Conservation (phyloP, 2,113 vertebrate genomes). For the Dromiciops gliroides region DNA sequence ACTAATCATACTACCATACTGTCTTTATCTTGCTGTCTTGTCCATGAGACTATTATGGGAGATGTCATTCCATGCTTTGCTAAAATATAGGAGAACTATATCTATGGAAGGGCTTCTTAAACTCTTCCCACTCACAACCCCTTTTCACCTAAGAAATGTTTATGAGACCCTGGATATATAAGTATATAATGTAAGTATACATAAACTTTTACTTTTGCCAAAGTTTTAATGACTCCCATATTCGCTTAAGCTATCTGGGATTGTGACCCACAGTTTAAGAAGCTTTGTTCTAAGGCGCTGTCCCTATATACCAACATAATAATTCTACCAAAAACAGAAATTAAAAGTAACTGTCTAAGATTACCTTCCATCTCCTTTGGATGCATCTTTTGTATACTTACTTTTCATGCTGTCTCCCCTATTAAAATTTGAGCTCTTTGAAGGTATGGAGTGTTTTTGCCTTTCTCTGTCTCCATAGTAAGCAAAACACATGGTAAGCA, state of each 20-base stretch:
- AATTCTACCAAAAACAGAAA: not conserved
- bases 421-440: not conserved
- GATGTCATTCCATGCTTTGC: not conserved
- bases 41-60: not conserved
- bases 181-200: too few species aligned
- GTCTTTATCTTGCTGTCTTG: not conserved
- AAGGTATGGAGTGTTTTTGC: not conserved
- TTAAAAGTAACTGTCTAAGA: not conserved
- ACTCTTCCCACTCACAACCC: too few species aligned
- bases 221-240: too few species aligned
- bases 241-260: too few species aligned
- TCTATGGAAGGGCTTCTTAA: too few species aligned
- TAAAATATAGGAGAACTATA: not conserved
- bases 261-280: too few species aligned
- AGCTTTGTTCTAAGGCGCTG: too few species aligned
- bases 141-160: too few species aligned
- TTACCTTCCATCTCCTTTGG: not conserved
- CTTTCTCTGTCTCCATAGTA: not conserved
- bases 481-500: not conserved
- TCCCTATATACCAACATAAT: not conserved
- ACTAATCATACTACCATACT: not conserved
- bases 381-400: not conserved
- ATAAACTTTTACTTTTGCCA: too few species aligned
- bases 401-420: not conserved
- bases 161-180: too few species aligned